Percentiles rank a stretch among this genome's conserved stretches.
phyloP scores from a whole-genome alignment of 2,113 vertebrate species.

The Capricornis sumatraensis region DNA sequence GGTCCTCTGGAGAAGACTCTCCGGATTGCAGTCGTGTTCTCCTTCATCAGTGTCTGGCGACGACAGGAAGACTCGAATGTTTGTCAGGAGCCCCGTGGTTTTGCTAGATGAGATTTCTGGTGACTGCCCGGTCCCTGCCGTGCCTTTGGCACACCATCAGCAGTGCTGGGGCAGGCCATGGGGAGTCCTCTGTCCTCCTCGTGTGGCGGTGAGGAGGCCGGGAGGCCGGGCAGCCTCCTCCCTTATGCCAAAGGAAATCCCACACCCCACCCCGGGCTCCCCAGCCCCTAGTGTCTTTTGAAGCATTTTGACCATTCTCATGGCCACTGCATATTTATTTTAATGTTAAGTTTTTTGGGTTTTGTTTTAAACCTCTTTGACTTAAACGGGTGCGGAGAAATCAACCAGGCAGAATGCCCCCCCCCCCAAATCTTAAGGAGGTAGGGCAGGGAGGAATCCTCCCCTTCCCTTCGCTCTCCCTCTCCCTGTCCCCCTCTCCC shows the following conservation, averaged over 20 bases:
- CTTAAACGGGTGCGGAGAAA: slow-evolving; percentile 75
- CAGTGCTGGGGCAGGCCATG: slow-evolving; percentile 73
- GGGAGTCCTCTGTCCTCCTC: slow-evolving; percentile 39
- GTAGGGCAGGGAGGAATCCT: slow-evolving; percentile 16
- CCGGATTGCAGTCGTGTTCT: slow-evolving; percentile 82
- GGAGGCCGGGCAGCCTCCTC: slow-evolving; percentile 47
- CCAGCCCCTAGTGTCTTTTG: slow-evolving; percentile 61
- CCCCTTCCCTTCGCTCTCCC: not conserved
- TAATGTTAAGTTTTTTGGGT: slow-evolving; percentile 67
- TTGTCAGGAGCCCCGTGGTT: slow-evolving; percentile 76
- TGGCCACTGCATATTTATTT: slow-evolving; percentile 77
- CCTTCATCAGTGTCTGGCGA: slow-evolving; percentile 80
- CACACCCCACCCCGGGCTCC: slow-evolving; percentile 43
- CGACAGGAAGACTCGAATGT: slow-evolving; percentile 75
- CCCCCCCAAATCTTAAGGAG: slow-evolving; percentile 52
- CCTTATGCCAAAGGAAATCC: slow-evolving; percentile 73
- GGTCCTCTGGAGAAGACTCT: slow-evolving; percentile 17
- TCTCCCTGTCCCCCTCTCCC: slow-evolving; percentile 73
- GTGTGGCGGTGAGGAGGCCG: slow-evolving; percentile 43
- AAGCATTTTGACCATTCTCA: slow-evolving; percentile 72
- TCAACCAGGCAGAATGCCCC: slow-evolving; percentile 70
- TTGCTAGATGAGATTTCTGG: slow-evolving; percentile 81
- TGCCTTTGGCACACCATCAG: slow-evolving; percentile 68
- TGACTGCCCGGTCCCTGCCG: slow-evolving; percentile 72
- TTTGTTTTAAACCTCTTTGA: slow-evolving; percentile 63